These are phyloP conservation scores for Phymastichus coffea DNA, from an alignment of 1,140 invertebrate species.

Conservation along the genomic window DNA sequence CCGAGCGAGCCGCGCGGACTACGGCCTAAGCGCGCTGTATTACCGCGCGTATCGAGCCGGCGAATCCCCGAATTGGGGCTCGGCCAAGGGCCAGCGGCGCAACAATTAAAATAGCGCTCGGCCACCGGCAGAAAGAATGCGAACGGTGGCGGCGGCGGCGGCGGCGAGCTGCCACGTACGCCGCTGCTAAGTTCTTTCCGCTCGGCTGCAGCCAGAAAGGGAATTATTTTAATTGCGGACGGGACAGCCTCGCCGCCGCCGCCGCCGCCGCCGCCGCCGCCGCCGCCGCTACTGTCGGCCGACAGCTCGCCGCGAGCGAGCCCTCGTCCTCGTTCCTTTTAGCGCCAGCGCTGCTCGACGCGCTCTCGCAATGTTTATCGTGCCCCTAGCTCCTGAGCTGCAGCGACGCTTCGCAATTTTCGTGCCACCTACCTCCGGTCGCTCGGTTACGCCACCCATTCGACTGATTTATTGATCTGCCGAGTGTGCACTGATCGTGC, in stretches of 20 bases:
- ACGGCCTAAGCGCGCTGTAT: not conserved
- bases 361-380: too few species aligned
- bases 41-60: constrained; percentile 9
- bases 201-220: constrained; percentile 55
- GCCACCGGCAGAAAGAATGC: constrained; percentile 24
- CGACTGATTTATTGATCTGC: too few species aligned
- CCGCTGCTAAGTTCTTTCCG: constrained; percentile 52
- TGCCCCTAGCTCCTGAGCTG: too few species aligned
- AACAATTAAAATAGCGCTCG: constrained; percentile 55
- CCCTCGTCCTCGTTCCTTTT: too few species aligned
- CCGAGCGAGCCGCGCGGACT: constrained; percentile 28
- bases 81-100: constrained; percentile 32
- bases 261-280: constrained; percentile 48
- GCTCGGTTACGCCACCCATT: too few species aligned
- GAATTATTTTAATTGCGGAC: constrained; percentile 61
- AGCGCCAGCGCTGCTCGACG: too few species aligned
- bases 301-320: constrained; percentile 12
- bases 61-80: constrained; percentile 11
- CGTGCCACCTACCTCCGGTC: not conserved
- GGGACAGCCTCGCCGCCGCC: constrained; percentile 51
- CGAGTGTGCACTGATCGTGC: too few species aligned
- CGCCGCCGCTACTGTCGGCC: constrained; percentile 25
- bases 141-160: constrained; percentile 23
- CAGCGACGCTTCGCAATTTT: constrained; percentile 13
- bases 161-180: constrained; percentile 21